Conservation (phyloP, 2,888 invertebrate genomes). For the Automeris io region DNA sequence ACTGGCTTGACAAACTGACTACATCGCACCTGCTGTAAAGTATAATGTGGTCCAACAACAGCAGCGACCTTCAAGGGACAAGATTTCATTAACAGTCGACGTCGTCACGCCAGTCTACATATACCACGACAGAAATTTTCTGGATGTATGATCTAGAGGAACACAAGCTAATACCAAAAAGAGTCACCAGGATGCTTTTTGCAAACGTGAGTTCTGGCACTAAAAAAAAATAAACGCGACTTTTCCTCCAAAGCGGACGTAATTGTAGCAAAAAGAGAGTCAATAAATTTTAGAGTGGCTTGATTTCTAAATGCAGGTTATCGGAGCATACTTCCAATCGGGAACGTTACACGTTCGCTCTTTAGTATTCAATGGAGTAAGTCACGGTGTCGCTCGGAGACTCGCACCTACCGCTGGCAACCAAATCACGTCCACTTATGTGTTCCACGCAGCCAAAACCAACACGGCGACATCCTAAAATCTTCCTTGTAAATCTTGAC, state of each 20-base stretch:
- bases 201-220: no score
- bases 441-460: constrained; percentile 71
- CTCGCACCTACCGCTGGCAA: constrained; percentile 55
- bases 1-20: no score
- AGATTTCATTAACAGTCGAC: no score
- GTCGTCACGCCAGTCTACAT: no score
- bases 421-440: constrained; percentile 72
- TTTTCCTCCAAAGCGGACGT: constrained; percentile 3
- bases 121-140: no score
- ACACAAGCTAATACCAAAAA: no score
- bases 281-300: constrained; percentile 67
- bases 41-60: no score
- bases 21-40: no score
- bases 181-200: no score
- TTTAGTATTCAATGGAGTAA: constrained; percentile 63
- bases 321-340: constrained; percentile 73
- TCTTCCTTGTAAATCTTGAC: constrained; percentile 73
- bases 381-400: constrained; percentile 54
- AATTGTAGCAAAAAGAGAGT: constrained; percentile 46
- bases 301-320: constrained; percentile 76
- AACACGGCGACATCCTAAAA: constrained; percentile 62
- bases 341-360: constrained; percentile 62
- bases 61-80: no score
- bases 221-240: neutral
- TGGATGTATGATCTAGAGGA: no score